Percentiles rank a stretch among this genome's conserved stretches.
phyloP scores from a whole-genome alignment of 1,140 invertebrate species.

The Uloborus diversus region DNA sequence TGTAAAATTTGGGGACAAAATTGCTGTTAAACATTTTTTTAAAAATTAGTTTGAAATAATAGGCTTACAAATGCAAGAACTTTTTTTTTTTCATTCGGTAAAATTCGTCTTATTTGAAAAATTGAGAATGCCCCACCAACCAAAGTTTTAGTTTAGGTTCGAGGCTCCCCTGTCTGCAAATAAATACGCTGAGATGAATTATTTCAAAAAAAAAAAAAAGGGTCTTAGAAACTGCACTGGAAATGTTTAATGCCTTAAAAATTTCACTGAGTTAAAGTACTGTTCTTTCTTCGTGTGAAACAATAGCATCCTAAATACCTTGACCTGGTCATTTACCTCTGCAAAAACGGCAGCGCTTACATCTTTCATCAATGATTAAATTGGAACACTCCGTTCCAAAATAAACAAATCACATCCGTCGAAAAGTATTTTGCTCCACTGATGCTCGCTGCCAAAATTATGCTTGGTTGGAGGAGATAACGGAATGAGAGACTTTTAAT shows the following conservation, averaged over 20 bases:
- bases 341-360: not conserved
- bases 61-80: no score
- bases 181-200: not conserved
- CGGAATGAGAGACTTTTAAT: not conserved
- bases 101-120: no score
- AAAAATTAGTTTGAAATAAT: no score
- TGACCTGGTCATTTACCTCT: constrained; percentile 9
- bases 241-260: not conserved
- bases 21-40: no score
- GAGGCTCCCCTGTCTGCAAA: not conserved
- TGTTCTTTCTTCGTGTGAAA: not conserved
- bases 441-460: not conserved
- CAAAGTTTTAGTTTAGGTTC: no score
- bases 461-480: not conserved
- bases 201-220: not conserved
- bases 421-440: not conserved
- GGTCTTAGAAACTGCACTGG: not conserved
- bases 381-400: constrained; percentile 34
- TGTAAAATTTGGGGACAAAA: no score
- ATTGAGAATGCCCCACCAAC: no score
- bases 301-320: not conserved
- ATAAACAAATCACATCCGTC: constrained; percentile 20
- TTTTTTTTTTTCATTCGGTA: no score
- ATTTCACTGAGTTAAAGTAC: not conserved
- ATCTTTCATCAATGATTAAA: not conserved